Evolutionary conservation across 1,140 invertebrate species (phyloP), one percentile per base, ranked within the genome.

Genomic region (Samia ricini): DNA sequence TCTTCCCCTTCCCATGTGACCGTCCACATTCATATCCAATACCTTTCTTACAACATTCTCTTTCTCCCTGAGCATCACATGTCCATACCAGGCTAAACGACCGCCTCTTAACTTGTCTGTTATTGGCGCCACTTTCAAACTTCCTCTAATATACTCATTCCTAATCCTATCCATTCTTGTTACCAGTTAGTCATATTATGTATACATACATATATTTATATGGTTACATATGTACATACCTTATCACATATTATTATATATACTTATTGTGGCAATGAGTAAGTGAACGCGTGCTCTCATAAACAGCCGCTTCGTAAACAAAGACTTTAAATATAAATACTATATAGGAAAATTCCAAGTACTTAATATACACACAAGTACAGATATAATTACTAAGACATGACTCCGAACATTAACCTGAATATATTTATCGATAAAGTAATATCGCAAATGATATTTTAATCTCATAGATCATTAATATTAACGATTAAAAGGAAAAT

Each of bases 291-390:
- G 57, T 59, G 57, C 42, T 59, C 36, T 24, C 48, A 24, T 8
- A 49, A 49, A 29, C 4, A 29, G 15, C 18, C 10, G 10, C 33
- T 23, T 24, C 72, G 64, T 63, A 67, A 63, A 63, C 61, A 63
- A 63, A 52, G 64, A 61, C 15, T 56, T 48, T 36, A 29, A 22
- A 72, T 72, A 79, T 79, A 77, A 77, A 76, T n/a, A n/a, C n/a
- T n/a, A n/a, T n/a, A n/a, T 86, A 85, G 85, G 85, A 88, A 88
- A 84, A 85, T 88, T 88, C 84, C 85, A 80, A 81, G 75, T 73
- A 81, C 82, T 82, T 42, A 42, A 79, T 63, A 65, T 66, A 68
- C 63, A 63, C 68, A 68, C 63, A 63, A 77, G 73, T 77, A 61
- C 75, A 76, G 66, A 65, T 69, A n/a, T n/a, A 72, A 76, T 72